A percentile compares a stretch with the other conserved stretches of the same genome.
Evolutionary conservation across 2,113 vertebrate species (phyloP).

Genomic region (Osmerus eperlanus): DNA sequence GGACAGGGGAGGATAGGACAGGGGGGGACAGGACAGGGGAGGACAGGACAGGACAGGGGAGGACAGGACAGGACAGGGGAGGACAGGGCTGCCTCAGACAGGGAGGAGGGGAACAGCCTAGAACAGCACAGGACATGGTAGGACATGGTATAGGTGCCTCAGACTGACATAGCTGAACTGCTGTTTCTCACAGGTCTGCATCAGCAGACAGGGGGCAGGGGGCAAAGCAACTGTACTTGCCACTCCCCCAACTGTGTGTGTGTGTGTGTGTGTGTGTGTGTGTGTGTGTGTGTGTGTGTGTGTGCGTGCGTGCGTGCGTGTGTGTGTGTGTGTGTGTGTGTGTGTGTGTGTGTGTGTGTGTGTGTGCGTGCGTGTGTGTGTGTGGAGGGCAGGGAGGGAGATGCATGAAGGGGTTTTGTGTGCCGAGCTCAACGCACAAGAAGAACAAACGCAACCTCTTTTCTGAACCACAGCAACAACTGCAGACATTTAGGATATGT

Average conservation of each 20-base stretch:
- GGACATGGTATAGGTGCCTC: background rate
- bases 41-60: background rate
- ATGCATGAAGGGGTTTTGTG: slow-evolving; percentile 5
- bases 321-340: slow-evolving; percentile 1
- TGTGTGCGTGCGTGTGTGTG: slow-evolving; percentile 4
- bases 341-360: slow-evolving; percentile 19
- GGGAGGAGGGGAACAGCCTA: background rate
- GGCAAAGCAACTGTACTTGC: slow-evolving; percentile 25
- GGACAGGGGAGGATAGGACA: background rate
- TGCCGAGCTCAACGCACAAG: background rate
- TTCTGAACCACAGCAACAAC: background rate
- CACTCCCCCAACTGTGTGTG: slow-evolving; percentile 12
- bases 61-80: background rate
- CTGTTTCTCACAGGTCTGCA: slow-evolving; percentile 2
- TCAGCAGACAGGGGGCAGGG: slow-evolving; percentile 21
- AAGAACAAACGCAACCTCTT: too few species aligned
- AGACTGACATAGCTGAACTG: background rate
- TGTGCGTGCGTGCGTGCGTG: background rate
- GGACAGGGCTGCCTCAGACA: background rate
- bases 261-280: background rate
- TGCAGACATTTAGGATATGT: background rate
- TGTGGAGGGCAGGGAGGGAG: background rate
- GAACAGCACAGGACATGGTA: slow-evolving; percentile 15
- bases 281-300: slow-evolving; percentile 16
- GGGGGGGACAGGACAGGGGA: background rate